phyloP scores from a whole-genome alignment of 1,140 invertebrate genomes.

The Galleria mellonella region DNA sequence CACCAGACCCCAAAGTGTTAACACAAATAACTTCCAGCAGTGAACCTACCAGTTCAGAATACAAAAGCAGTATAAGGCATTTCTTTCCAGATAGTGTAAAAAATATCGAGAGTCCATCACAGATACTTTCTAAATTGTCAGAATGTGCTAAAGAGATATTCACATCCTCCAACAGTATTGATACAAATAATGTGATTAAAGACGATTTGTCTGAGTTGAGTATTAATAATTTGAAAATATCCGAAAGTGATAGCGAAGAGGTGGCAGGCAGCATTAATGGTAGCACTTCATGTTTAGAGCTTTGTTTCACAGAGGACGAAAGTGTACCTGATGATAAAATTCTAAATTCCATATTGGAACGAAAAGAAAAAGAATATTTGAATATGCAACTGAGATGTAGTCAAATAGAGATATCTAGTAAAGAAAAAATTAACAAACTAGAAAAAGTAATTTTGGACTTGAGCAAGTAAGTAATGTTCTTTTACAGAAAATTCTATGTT shows the following conservation, averaged over 20 bases:
- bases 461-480: conserved; percentile 66
- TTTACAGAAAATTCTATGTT: too few species aligned
- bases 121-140: conserved; percentile 63
- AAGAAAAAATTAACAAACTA: conserved; percentile 64
- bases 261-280: conserved; percentile 63
- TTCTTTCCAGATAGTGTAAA: conserved; percentile 67
- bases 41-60: conserved; percentile 64
- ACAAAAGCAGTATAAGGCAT: conserved; percentile 48
- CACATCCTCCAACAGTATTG: conserved; percentile 59
- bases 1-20: conserved; percentile 63
- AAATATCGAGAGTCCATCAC: conserved; percentile 59
- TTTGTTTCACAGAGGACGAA: conserved; percentile 67
- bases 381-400: conserved; percentile 58
- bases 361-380: conserved; percentile 59
- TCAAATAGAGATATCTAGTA: conserved; percentile 55
- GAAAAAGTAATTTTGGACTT: conserved; percentile 62
- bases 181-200: conserved; percentile 46
- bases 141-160: conserved; percentile 73
- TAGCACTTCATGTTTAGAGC: conserved; percentile 64
- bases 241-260: conserved; percentile 68
- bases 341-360: conserved; percentile 41
- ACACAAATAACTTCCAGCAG: conserved; percentile 43
- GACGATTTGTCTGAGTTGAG: conserved; percentile 62
- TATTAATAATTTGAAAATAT: conserved; percentile 64
- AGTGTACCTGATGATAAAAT: conserved; percentile 47